Conservation (phyloP, 2,797 vertebrate species). For the Pogoniulus pusillus region DNA sequence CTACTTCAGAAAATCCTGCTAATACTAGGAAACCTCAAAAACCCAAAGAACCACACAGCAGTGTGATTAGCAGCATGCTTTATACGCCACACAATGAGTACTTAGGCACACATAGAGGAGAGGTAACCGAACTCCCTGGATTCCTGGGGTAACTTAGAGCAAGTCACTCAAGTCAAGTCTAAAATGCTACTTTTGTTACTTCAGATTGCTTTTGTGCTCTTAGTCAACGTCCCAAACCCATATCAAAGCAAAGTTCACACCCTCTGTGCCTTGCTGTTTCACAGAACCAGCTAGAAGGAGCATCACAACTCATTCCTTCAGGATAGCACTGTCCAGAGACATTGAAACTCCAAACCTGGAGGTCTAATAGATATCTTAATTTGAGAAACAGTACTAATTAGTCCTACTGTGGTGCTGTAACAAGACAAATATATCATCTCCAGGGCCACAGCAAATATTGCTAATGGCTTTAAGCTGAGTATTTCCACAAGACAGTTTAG, state of each 20-base stretch:
- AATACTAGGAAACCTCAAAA: constrained; percentile 3
- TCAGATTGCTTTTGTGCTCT: background rate
- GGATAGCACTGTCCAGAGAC: background rate
- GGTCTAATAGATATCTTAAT: background rate
- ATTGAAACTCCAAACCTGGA: background rate
- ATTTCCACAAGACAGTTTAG: background rate
- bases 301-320: background rate
- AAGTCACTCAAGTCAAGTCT: background rate
- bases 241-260: background rate
- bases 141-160: background rate
- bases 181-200: background rate
- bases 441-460: background rate
- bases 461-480: background rate
- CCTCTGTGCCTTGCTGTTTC: background rate
- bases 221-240: background rate
- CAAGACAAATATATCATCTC: background rate
- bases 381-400: background rate
- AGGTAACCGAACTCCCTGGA: background rate
- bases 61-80: background rate
- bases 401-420: background rate
- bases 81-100: background rate
- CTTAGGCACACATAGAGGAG: background rate
- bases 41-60: background rate
- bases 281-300: background rate
- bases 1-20: background rate